phyloP scores from a whole-genome alignment of 2,113 vertebrate genomes.

The Strigops habroptila region DNA sequence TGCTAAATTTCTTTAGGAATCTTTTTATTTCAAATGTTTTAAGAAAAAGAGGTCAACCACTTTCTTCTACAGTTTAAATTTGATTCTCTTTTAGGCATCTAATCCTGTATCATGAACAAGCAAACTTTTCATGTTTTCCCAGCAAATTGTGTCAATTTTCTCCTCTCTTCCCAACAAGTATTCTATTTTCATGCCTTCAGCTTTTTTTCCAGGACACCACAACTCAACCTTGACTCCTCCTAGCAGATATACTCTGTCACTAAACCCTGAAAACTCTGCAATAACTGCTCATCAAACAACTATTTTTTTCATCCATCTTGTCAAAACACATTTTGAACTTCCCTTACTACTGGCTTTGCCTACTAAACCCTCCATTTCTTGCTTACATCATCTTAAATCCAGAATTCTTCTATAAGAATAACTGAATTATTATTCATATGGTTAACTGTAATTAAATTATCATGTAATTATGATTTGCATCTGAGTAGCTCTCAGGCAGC shows the following conservation, averaged over 20 bases:
- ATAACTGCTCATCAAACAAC: background rate
- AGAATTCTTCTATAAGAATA: background rate
- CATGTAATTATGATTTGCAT: background rate
- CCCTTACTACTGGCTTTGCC: background rate
- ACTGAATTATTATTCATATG: background rate
- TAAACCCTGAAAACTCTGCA: background rate
- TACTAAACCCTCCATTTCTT: background rate
- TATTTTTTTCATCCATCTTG: background rate
- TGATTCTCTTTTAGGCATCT: background rate
- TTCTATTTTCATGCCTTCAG: background rate
- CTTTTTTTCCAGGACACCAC: background rate
- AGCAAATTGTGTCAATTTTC: background rate
- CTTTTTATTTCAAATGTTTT: background rate
- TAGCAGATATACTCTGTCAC: background rate
- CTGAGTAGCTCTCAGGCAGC: background rate
- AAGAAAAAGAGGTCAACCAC: background rate
- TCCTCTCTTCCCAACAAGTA: background rate
- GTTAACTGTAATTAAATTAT: slow-evolving; percentile 26
- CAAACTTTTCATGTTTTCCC: background rate
- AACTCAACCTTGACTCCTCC: background rate
- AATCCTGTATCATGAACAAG: background rate
- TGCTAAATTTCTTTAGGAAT: background rate
- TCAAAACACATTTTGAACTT: background rate
- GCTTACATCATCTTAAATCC: background rate
- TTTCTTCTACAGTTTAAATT: background rate